Percentiles rank a stretch among this genome's conserved stretches.
Evolutionary conservation across 2,113 vertebrate species (phyloP).

Genomic region (Daphoenositta chrysoptera): DNA sequence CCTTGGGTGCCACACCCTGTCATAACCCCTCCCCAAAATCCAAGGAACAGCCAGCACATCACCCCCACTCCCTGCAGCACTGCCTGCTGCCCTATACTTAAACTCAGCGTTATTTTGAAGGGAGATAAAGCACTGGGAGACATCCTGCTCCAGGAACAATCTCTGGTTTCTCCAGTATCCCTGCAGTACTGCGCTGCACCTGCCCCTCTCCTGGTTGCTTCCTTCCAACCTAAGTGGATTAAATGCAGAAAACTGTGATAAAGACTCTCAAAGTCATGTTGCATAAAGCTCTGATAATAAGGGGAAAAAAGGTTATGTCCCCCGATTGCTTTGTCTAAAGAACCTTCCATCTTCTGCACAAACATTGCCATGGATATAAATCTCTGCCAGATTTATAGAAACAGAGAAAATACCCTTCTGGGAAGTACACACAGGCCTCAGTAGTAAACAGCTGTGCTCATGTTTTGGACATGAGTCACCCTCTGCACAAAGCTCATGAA

Average conservation of each 20-base stretch:
- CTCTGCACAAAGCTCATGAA: background rate
- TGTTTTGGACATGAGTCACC: background rate
- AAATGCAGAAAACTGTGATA: background rate
- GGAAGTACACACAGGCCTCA: background rate
- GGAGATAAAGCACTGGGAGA: background rate
- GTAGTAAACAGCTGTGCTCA: background rate
- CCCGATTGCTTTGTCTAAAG: background rate
- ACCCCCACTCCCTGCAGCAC: background rate
- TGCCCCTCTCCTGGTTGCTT: background rate
- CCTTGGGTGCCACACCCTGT: no score
- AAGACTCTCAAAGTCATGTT: background rate
- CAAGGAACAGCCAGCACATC: background rate
- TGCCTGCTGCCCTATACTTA: background rate
- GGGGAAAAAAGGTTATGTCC: background rate
- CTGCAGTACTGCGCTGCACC: fast-evolving
- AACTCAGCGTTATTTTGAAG: background rate
- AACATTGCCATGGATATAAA: background rate
- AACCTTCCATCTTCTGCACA: background rate
- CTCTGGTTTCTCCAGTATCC: background rate
- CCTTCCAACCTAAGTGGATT: background rate
- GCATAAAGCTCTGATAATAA: background rate
- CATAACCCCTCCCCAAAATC: background rate
- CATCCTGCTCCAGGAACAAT: background rate
- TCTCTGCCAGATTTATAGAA: background rate
- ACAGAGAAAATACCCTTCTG: background rate